Base-by-base conservation (phyloP, 2,888 invertebrate species). In the Volucella bombylans region DNA sequence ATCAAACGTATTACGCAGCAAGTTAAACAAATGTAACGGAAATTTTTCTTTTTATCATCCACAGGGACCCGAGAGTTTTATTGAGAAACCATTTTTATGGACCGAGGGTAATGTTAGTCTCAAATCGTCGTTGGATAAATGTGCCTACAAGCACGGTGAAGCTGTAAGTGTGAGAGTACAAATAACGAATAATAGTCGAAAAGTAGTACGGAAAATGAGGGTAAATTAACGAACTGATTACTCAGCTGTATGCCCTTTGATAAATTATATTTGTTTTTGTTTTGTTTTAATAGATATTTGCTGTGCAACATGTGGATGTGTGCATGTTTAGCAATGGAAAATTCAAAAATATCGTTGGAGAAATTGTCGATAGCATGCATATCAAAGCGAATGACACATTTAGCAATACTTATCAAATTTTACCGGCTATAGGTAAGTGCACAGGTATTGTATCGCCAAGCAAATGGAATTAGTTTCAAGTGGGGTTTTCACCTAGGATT, bases 291-390 rank as follows among this genome's bases (percentile, higher is more conserved):
- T 54, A 97, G 96, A 94, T 95, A 18, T 93, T 96, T 89, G 94
- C 96, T 47, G 95, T 97, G 0, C 97, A 97, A 90, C 96, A 96
- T 91, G 97, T 97, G 14, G 96, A 97, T 90, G 97, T 97, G 0
- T 97, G 97, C 91, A 96, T 97, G 95, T 96, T 97, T 92, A 97
- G 97, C 87, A 96, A 97, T 89, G 97, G 97, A 0, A 97, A 97
- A 91, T 97, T 97, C 93, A 97, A 97, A 92, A 97, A 97, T 90
- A 95, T 95, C 1, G 87, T 88, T 11, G 96, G 96, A 0, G 93
- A 93, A 55, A 93, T 94, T 38, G 94, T 94, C 80, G 94, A 94
- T 45, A 93, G 93, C 78, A 94, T 94, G 88, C 95, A 95, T 0
- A 93, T 96, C 8, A 91, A 93, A 52, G 94, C 95, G 0, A 94